Conservation (phyloP, 2,113 vertebrate genomes). For the Halichoeres trimaculatus region DNA sequence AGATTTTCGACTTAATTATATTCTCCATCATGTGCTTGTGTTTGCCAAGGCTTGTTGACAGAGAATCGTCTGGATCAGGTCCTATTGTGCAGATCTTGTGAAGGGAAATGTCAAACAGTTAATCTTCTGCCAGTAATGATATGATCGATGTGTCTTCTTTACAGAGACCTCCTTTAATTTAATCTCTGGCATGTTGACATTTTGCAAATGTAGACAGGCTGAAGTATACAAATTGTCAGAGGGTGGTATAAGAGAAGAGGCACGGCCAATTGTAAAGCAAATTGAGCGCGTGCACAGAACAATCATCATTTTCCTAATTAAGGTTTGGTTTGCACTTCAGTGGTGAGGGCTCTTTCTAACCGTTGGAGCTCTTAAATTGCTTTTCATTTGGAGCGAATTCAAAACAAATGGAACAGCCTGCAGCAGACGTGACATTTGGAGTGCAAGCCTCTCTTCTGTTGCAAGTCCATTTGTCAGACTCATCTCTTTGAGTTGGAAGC, state of each 20-base stretch:
- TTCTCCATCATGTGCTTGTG: slow-evolving; percentile 58
- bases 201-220: slow-evolving; percentile 66
- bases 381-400: slow-evolving; percentile 76
- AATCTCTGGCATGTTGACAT: slow-evolving; percentile 73
- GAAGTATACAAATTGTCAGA: slow-evolving; percentile 58
- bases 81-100: slow-evolving; percentile 57
- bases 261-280: slow-evolving; percentile 53
- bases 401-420: slow-evolving; percentile 76
- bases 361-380: slow-evolving; percentile 71
- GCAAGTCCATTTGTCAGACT: slow-evolving; percentile 65
- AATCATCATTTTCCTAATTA: slow-evolving; percentile 78
- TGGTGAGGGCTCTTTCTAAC: slow-evolving; percentile 67
- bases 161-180: slow-evolving; percentile 70
- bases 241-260: slow-evolving; percentile 33
- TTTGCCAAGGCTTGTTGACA: slow-evolving; percentile 51
- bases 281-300: slow-evolving; percentile 41
- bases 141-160: slow-evolving; percentile 69
- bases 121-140: slow-evolving; percentile 69
- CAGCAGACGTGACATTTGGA: slow-evolving; percentile 74
- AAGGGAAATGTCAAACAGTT: slow-evolving; percentile 69
- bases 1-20: slow-evolving; percentile 69
- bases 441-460: slow-evolving; percentile 42
- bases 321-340: slow-evolving; percentile 73
- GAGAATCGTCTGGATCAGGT: slow-evolving; percentile 45
- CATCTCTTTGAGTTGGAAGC: slow-evolving; percentile 56